Conservation (phyloP, 2,888 invertebrate species). For the Drosophila trichaetosa region DNA sequence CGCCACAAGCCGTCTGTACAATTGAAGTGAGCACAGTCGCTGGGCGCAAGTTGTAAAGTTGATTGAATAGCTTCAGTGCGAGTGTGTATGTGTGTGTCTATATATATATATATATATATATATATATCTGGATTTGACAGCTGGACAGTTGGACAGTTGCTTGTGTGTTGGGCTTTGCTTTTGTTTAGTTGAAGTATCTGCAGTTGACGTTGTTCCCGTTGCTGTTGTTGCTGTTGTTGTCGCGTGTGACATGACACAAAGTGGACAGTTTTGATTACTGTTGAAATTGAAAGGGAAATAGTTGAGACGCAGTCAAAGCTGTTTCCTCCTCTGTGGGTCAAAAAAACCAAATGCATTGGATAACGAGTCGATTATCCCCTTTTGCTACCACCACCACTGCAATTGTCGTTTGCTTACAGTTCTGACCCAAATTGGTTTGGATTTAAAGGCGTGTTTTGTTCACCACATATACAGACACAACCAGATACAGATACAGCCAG, state of each 20-base stretch:
- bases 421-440: slow-evolving; percentile 65
- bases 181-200: slow-evolving; percentile 59
- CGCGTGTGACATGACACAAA: slow-evolving; percentile 79
- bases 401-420: slow-evolving; percentile 31
- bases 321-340: slow-evolving; percentile 61
- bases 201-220: slow-evolving; percentile 44
- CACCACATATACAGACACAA: neutral
- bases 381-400: neutral
- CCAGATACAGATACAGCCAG: neutral
- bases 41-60: slow-evolving; percentile 66
- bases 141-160: slow-evolving; percentile 54
- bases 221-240: slow-evolving; percentile 57
- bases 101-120: slow-evolving; percentile 10
- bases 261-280: slow-evolving; percentile 79
- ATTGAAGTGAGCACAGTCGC: slow-evolving; percentile 70
- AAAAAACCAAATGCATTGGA: slow-evolving; percentile 42
- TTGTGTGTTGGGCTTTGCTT: slow-evolving; percentile 52
- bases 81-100: slow-evolving; percentile 10
- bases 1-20: slow-evolving; percentile 77
- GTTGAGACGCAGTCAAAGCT: slow-evolving; percentile 66
- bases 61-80: slow-evolving; percentile 66
- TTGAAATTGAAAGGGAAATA: slow-evolving; percentile 77
- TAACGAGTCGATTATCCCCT: slow-evolving; percentile 42
- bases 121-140: slow-evolving; percentile 60
- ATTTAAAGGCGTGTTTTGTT: slow-evolving; percentile 49